Evolutionary conservation across 1,140 invertebrate species (phyloP).

Genomic region (Halictus rubicundus): DNA sequence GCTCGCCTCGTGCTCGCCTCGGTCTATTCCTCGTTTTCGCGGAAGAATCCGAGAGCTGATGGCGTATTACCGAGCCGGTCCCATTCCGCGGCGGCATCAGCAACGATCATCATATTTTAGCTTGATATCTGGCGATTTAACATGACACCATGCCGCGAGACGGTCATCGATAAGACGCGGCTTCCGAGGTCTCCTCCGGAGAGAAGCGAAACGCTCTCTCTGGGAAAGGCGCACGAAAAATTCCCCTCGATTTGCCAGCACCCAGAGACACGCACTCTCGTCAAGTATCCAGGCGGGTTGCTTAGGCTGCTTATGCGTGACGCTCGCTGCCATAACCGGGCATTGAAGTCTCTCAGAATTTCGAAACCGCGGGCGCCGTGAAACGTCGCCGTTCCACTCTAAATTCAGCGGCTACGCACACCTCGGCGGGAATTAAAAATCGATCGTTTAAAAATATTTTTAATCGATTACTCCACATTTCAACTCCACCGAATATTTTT

Average conservation of each 20-base stretch:
- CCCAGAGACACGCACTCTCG: too few relatives aligned
- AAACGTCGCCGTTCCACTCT: too few relatives aligned
- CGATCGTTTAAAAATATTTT: too few relatives aligned
- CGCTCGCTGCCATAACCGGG: neutral
- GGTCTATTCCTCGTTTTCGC: slow-evolving; percentile 40
- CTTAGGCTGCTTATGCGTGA: too few relatives aligned
- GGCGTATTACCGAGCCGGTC: slow-evolving; percentile 74
- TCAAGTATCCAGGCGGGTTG: too few relatives aligned
- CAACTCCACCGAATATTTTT: too few relatives aligned
- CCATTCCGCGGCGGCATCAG: slow-evolving; percentile 70
- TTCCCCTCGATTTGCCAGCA: neutral
- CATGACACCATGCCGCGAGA: slow-evolving; percentile 64
- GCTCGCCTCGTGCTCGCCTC: neutral
- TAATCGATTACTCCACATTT: too few relatives aligned
- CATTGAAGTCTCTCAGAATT: neutral
- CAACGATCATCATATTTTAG: slow-evolving; percentile 79
- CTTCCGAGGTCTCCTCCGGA: neutral
- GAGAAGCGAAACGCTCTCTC: too few relatives aligned
- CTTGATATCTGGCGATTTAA: slow-evolving; percentile 77
- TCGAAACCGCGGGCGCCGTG: too few relatives aligned
- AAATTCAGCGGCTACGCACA: too few relatives aligned
- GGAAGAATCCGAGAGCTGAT: slow-evolving; percentile 43
- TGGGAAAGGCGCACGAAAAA: slow-evolving; percentile 14
- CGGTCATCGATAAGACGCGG: slow-evolving; percentile 74
- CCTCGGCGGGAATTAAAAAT: too few relatives aligned